A percentile compares a stretch with the other conserved stretches of the same genome.
These are phyloP conservation scores for Polyodon spathula DNA, from an alignment of 2,113 vertebrate species.

Conservation along the genomic window DNA sequence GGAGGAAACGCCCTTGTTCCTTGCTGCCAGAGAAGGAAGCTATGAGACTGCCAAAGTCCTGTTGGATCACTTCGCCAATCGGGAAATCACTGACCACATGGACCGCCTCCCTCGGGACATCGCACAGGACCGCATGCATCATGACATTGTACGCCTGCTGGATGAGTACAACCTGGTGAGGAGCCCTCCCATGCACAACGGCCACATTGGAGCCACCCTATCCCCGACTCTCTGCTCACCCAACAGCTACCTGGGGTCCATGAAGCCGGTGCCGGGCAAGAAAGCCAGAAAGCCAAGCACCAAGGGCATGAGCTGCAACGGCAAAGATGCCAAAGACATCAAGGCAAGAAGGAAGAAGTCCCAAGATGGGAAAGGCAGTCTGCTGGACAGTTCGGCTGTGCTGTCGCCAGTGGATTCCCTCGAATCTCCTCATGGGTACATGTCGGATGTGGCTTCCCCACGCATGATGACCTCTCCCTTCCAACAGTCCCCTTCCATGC, in stretches of 20 bases:
- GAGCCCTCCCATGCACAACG: conserved; percentile 76
- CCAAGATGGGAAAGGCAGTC: conserved; percentile 72
- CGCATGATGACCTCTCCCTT: conserved; percentile 86
- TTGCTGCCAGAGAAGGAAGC: conserved; percentile 92
- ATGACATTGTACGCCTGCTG: conserved; percentile 89
- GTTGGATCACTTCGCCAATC: conserved; percentile 89
- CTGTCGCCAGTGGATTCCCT: conserved; percentile 87
- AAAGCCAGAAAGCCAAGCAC: conserved; percentile 81
- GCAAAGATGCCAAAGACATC: conserved; percentile 80
- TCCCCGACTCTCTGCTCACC: conserved; percentile 87
- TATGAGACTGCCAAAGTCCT: conserved; percentile 91
- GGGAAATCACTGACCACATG: conserved; percentile 97
- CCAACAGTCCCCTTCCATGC: conserved; percentile 78
- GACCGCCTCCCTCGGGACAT: conserved; percentile 93
- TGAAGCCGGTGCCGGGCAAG: conserved; percentile 77
- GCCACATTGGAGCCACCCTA: conserved; percentile 62
- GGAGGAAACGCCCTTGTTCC: conserved; percentile 93
- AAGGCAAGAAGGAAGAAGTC: conserved; percentile 83
- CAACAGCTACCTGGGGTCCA: conserved; percentile 70
- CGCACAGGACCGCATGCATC: conserved; percentile 92
- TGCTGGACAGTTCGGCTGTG: conserved; percentile 74
- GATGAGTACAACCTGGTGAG: conserved; percentile 89
- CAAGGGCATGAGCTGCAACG: conserved; percentile 65
- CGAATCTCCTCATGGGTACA: conserved; percentile 84
- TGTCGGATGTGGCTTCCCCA: conserved; percentile 85